Base-by-base conservation (phyloP, 2,888 invertebrate genomes). In the Nycteola revayana region DNA sequence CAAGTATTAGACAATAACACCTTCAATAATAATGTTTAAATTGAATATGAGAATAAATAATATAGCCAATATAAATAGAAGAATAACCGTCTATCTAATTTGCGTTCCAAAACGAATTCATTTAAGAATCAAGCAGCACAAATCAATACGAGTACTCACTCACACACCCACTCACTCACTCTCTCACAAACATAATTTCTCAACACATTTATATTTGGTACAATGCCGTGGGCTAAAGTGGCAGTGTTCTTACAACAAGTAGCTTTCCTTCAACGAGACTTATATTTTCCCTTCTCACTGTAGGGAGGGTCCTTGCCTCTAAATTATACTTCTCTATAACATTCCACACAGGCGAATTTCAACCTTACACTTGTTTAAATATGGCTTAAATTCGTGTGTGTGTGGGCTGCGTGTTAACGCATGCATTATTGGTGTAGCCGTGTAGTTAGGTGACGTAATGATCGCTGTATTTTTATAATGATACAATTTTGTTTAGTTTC, bases 161-260 rank as follows among this genome's bases (percentile, higher is more conserved):
- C 9, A 20, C 9, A 17, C 7, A n/a, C 17, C n/a, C 6, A 10
- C 10, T 9, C 9, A 48, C 30, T 30, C 30, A 25, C 17, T n/a
- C n/a, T n/a, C n/a, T n/a, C n/a, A n/a, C n/a, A n/a, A 48, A 31
- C 25, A 42, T 39, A 36, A 18, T 38, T 46, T 44, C 38, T 44
- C 35, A 43, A 33, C 36, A 41, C 42, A 37, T 55, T 56, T 59
- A 56, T 46, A 56, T 59, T 64, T 54, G 49, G 32, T 35, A 48
- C 60, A 56, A 51, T 55, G 49, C 44, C 55, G 36, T 36, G 58
- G 60, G 58, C 52, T 53, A 71, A 78, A 80, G 75, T 79, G 74
- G 75, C 77, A 62, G 69, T 62, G 72, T 68, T 67, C 66, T 55
- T 53, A 53, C 43, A 32, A 65, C 69, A 61, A 80, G 77, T 71